Percentiles rank a stretch among this genome's conserved stretches.
These are phyloP conservation scores for Amphipoea oculea DNA, from an alignment of 2,888 invertebrate species.

Conservation along the genomic window DNA sequence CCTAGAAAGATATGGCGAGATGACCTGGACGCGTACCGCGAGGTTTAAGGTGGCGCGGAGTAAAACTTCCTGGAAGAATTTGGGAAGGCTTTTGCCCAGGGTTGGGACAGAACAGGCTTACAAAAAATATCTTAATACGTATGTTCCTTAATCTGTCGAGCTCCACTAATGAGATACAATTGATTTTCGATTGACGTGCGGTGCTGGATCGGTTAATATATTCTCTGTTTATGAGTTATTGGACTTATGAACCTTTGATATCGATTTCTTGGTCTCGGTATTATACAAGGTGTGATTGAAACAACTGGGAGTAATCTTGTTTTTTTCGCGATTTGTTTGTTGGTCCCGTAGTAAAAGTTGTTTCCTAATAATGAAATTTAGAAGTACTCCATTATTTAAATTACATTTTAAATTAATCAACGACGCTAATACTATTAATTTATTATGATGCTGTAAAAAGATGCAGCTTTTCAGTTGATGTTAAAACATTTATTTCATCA, in stretches of 20 bases:
- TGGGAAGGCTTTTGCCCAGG: neutral
- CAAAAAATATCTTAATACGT: neutral
- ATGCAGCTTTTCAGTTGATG: neutral
- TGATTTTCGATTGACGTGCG: too few species aligned
- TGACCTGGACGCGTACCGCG: neutral
- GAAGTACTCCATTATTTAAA: neutral
- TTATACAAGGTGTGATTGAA: neutral
- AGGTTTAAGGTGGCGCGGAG: neutral
- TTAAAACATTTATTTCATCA: constrained; percentile 2
- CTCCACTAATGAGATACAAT: too few species aligned
- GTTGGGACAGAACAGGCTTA: neutral
- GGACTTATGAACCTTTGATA: neutral
- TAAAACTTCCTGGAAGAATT: neutral
- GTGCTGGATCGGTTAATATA: neutral
- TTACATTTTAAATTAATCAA: neutral
- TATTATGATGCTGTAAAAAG: neutral
- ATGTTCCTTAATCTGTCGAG: too few species aligned
- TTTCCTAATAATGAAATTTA: neutral
- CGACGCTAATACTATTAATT: neutral
- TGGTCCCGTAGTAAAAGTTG: neutral
- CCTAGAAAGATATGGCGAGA: neutral
- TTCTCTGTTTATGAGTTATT: neutral
- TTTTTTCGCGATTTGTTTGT: neutral
- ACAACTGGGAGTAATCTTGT: too few species aligned
- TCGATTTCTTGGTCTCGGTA: neutral